These are phyloP conservation scores for Pseudomugil gertrudae DNA, from an alignment of 2,797 vertebrate genomes.

Conservation along the genomic window DNA sequence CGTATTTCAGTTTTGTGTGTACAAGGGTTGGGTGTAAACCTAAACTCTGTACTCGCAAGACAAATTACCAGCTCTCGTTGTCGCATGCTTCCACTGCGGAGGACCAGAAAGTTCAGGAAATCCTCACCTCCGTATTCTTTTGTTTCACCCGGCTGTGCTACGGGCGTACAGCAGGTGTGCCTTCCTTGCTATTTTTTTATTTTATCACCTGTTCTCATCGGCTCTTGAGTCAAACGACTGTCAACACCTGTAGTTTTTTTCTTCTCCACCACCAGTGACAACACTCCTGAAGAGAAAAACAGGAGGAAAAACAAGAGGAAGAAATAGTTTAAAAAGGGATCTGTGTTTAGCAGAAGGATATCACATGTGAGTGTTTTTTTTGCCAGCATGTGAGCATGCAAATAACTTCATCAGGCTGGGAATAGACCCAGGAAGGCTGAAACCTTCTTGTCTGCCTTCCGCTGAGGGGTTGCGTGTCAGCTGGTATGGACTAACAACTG, in stretches of 20 bases:
- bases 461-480: slow-evolving; percentile 34
- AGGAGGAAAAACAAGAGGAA: slow-evolving; percentile 1
- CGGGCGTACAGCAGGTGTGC: slow-evolving; percentile 49
- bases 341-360: slow-evolving; percentile 29
- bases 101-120: slow-evolving; percentile 32
- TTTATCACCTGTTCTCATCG: slow-evolving; percentile 25
- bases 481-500: slow-evolving; percentile 42
- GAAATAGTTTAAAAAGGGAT: slow-evolving; percentile 22
- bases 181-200: slow-evolving; percentile 14
- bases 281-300: neutral
- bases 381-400: slow-evolving; percentile 33
- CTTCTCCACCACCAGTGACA: neutral
- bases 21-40: slow-evolving; percentile 79
- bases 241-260: slow-evolving; percentile 24
- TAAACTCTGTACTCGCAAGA: slow-evolving; percentile 69
- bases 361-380: slow-evolving; percentile 31
- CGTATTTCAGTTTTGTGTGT: slow-evolving; percentile 83
- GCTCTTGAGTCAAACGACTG: slow-evolving; percentile 15
- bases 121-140: slow-evolving; percentile 10
- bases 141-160: neutral
- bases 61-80: slow-evolving; percentile 43
- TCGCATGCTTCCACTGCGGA: slow-evolving; percentile 31
- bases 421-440: slow-evolving; percentile 44
- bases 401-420: slow-evolving; percentile 56
- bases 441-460: slow-evolving; percentile 24